Base-by-base conservation (phyloP, 2,797 vertebrate species). In the Hybognathus amarus region DNA sequence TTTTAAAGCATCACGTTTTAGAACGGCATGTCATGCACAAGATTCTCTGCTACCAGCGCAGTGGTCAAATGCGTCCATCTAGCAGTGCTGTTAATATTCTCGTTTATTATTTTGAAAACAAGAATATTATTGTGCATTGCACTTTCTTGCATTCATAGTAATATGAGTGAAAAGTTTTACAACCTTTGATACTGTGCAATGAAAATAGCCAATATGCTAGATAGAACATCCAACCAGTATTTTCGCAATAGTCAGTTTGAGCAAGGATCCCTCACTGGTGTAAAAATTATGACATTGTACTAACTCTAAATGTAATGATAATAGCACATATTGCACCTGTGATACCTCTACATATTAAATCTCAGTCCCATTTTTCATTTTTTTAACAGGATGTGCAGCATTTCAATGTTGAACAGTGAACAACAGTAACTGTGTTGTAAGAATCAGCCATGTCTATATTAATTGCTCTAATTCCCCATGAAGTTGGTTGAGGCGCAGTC, bases 401-500 rank as follows among this genome's bases (percentile, higher is more conserved):
- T 85, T 82, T 82, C 18, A 45, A 5, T 42, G 15, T 59, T 69
- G 69, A 24, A 27, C 42, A 79, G 50, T n/a, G 12, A 66, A 68
- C 45, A 40, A 61, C 56, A 47, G 42, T 45, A 40, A 22, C 54
- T 54, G 73, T 27, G 13, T 17, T 80, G 79, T 75, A 63, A 80
- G 80, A 85, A 24, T 68, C 11, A 38, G 42, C 15, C 75, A 75
- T 36, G 64, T 82, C 83, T 71, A 61, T 64, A 70, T 56, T 66
- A 81, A 86, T 77, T 56, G 73, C 47, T 40, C 24, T 84, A 71
- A 84, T 84, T 80, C 67, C 54, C 54, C 50, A 52, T 66, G n/a
- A 80, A 81, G 73, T 30, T 70, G 52, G 54, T 77, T 27, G 64
- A 61, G 30, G 63, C 69, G 63, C 69, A 56, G 77, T 81, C 78